Conservation (phyloP, 2,888 invertebrate genomes). For the Gymnocheta viridis region DNA sequence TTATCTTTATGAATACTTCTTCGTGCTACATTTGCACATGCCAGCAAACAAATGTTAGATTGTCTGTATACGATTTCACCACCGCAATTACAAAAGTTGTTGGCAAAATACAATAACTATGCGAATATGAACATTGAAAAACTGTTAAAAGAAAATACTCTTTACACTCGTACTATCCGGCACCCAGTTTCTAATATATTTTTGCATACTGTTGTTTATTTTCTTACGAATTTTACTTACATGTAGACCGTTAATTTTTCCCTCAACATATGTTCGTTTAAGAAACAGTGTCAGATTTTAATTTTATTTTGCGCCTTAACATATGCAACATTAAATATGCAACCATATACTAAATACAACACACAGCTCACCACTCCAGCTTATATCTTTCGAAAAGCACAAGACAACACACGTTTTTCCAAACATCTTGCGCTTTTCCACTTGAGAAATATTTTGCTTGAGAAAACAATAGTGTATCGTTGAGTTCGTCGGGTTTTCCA, state of each 20-base stretch:
- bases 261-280: slow-evolving; percentile 60
- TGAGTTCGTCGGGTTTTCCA: slow-evolving; percentile 30
- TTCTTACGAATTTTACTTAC: slow-evolving; percentile 16
- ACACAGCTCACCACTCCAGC: not conserved
- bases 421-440: not conserved
- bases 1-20: slow-evolving; percentile 54
- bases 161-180: not conserved
- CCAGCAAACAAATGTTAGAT: slow-evolving; percentile 5
- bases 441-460: slow-evolving; percentile 3
- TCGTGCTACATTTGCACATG: slow-evolving; percentile 10
- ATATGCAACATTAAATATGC: slow-evolving; percentile 68
- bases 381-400: not conserved
- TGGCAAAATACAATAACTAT: slow-evolving; percentile 40
- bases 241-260: slow-evolving; percentile 63
- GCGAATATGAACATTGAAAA: slow-evolving; percentile 62
- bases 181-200: slow-evolving; percentile 20
- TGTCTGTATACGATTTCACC: slow-evolving; percentile 60
- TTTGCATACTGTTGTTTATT: slow-evolving; percentile 40
- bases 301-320: slow-evolving; percentile 69
- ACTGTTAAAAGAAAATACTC: slow-evolving; percentile 57
- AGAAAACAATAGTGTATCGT: slow-evolving; percentile 21
- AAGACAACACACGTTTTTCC: slow-evolving; percentile 36
- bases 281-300: slow-evolving; percentile 69
- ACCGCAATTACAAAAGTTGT: slow-evolving; percentile 68
- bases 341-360: slow-evolving; percentile 22